Percentiles rank a stretch among this genome's conserved stretches.
phyloP scores from a whole-genome alignment of 2,113 vertebrate species.

The Phoxinus phoxinus region DNA sequence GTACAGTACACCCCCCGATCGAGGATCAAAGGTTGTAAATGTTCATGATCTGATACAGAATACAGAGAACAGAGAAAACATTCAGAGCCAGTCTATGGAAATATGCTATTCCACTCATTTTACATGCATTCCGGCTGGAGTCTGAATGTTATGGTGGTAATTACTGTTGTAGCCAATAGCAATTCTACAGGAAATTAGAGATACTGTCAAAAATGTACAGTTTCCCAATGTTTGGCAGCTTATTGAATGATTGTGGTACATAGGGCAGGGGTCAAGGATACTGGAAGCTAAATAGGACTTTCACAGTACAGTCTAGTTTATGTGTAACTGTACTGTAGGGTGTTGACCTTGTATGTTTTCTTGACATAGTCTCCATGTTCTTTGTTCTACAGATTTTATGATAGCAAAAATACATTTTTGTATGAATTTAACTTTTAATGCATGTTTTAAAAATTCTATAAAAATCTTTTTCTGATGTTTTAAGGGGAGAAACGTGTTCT shows the following conservation, averaged over 20 bases:
- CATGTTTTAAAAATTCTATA: not conserved
- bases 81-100: not conserved
- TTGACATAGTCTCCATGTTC: not conserved
- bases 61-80: not conserved
- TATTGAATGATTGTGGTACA: not conserved
- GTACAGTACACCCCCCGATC: slow-evolving; percentile 66
- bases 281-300: slow-evolving; percentile 2
- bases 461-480: slow-evolving; percentile 18
- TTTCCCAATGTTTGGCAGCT: not conserved
- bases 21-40: slow-evolving; percentile 37
- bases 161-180: not conserved
- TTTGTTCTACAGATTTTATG: not conserved
- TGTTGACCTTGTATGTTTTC: not conserved
- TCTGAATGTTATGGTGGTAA: not conserved
- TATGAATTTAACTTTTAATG: not conserved
- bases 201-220: not conserved
- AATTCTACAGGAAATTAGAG: not conserved
- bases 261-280: not conserved
- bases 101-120: not conserved
- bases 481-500: slow-evolving; percentile 82
- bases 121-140: not conserved
- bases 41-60: slow-evolving; percentile 15
- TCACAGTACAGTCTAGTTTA: not conserved
- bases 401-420: not conserved
- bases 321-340: not conserved